These are phyloP conservation scores for Agonopterix alstromeriana DNA, from an alignment of 2,888 invertebrate genomes.

Conservation along the genomic window DNA sequence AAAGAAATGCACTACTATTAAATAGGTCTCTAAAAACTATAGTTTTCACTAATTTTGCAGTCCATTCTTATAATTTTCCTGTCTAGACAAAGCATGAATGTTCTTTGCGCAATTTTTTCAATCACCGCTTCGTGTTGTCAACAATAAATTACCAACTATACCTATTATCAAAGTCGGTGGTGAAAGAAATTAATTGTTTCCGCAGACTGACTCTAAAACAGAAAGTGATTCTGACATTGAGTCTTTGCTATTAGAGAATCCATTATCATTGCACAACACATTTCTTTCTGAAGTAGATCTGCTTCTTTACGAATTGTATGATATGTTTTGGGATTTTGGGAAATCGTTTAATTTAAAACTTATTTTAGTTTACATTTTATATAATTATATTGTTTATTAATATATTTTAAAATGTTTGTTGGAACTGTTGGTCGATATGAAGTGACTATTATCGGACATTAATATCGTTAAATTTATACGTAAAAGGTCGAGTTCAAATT, in stretches of 20 bases:
- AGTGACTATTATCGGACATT: neutral
- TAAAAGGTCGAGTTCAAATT: constrained; percentile 6
- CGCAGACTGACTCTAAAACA: constrained; percentile 38
- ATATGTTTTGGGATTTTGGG: too few species aligned
- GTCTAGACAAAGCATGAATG: constrained; percentile 39
- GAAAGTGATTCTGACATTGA: constrained; percentile 56
- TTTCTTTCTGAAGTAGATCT: neutral
- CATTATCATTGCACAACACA: neutral
- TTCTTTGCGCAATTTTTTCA: constrained; percentile 23
- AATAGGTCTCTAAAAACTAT: too few species aligned
- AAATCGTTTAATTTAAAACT: too few species aligned
- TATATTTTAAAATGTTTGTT: too few species aligned
- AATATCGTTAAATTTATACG: constrained; percentile 1
- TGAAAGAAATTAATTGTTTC: constrained; percentile 52
- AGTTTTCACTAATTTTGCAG: too few species aligned
- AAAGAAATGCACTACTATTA: constrained; percentile 30
- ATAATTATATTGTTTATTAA: too few species aligned
- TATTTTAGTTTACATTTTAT: too few species aligned
- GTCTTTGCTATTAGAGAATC: constrained; percentile 1
- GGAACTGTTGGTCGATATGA: neutral
- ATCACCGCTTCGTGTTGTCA: constrained; percentile 24
- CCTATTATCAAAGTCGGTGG: constrained; percentile 30
- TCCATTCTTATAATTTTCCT: constrained; percentile 37
- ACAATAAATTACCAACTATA: constrained; percentile 34
- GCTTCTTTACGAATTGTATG: too few species aligned